Conservation (phyloP, 1,140 invertebrate species). For the Chlorops oryzae region DNA sequence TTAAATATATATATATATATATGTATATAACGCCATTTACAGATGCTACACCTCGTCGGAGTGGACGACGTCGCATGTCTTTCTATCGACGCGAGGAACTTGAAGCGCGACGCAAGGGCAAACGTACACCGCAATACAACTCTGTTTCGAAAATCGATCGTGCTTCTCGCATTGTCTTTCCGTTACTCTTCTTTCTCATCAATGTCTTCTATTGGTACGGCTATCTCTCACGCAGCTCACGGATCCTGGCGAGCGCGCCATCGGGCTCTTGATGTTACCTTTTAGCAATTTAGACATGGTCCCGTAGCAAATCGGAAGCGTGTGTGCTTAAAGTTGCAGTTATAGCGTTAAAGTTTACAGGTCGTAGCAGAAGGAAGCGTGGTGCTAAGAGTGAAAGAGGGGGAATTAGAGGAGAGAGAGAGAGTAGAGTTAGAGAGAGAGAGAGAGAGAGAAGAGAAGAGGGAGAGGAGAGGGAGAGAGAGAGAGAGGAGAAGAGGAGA, state of each 20-base stretch:
- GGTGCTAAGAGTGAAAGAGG: too few relatives aligned
- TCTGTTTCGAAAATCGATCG: conserved; percentile 76
- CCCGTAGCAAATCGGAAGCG: conserved; percentile 37
- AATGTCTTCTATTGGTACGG: conserved; percentile 76
- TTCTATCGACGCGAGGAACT: conserved; percentile 43
- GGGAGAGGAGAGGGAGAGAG: too few relatives aligned
- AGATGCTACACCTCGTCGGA: conserved; percentile 22
- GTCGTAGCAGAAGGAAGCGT: too few relatives aligned
- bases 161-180: conserved; percentile 68
- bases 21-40: not conserved
- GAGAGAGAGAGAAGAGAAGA: too few relatives aligned
- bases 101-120: conserved; percentile 49
- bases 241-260: conserved; percentile 42
- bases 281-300: conserved; percentile 48
- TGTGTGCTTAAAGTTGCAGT: too few relatives aligned
- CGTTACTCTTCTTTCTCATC: conserved; percentile 67
- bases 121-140: conserved; percentile 61
- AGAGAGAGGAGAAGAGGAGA: too few relatives aligned
- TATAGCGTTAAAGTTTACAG: too few relatives aligned
- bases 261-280: conserved; percentile 47
- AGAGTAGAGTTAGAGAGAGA: too few relatives aligned
- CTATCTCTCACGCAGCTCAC: conserved; percentile 61
- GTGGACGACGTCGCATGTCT: conserved; percentile 39
- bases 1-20: not conserved
- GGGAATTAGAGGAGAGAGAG: too few relatives aligned